A percentile compares a stretch with the other conserved stretches of the same genome.
Evolutionary conservation across 2,888 invertebrate genomes (phyloP).

Genomic region (Fragum sueziense): DNA sequence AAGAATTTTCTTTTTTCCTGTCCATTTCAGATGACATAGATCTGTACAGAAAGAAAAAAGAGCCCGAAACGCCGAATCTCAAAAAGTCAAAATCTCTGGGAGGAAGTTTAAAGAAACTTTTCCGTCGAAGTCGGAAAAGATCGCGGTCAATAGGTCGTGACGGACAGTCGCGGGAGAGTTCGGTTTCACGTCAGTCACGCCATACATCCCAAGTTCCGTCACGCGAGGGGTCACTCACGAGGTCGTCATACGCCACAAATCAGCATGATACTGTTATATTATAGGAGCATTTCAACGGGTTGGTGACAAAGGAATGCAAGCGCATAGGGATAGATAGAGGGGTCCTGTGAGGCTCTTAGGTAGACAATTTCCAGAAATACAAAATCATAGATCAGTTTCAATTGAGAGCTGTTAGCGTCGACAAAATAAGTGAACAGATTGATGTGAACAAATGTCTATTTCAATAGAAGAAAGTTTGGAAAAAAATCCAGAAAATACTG

Average conservation of each 20-base stretch:
- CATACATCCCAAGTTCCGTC: conserved; percentile 71
- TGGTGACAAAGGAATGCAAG: background rate
- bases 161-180: conserved; percentile 76
- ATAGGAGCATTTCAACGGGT: conserved; percentile 44
- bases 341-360: background rate
- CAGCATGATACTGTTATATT: conserved; percentile 61
- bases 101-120: conserved; percentile 77
- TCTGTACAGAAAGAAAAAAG: conserved; percentile 64
- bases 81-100: conserved; percentile 78
- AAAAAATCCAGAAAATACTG: too few relatives aligned
- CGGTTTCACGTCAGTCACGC: conserved; percentile 71
- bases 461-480: too few relatives aligned
- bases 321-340: background rate
- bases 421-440: too few relatives aligned
- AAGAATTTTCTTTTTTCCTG: background rate
- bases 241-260: conserved; percentile 50
- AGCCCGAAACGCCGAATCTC: conserved; percentile 69
- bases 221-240: conserved; percentile 73
- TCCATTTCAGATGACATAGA: conserved; percentile 74
- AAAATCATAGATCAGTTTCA: too few relatives aligned
- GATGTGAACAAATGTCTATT: too few relatives aligned
- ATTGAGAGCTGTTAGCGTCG: too few relatives aligned
- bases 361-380: background rate
- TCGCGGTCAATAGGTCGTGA: conserved; percentile 67
- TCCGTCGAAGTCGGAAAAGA: conserved; percentile 73